Base-by-base conservation (phyloP, 53 echinoderm and acorn worm genomes). In the Antedon mediterranea region DNA sequence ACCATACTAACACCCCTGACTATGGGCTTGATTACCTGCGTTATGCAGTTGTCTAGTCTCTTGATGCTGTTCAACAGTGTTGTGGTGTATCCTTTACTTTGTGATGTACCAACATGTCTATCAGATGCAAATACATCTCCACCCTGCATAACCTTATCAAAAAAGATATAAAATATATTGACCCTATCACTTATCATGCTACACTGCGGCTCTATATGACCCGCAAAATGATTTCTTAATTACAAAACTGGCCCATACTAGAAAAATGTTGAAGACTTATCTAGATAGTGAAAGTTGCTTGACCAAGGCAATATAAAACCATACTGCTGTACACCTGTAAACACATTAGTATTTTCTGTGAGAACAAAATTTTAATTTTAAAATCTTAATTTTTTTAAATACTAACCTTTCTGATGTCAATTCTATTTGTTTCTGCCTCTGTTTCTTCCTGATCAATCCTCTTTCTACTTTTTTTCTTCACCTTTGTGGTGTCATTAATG, bases 401-500 rank as follows among this genome's bases (percentile, higher is more conserved):
- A 37, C 37, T 37, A 6, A 37, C 37, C 57, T 57, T 57, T 15
- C 14, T 57, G 11, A 57, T 15, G 23, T 57, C 57, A 57, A 18
- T 57, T 23, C 2, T 23, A 57, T 57, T 23, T 31, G 70, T 32
- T 7, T 30, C 71, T 30, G 31, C 28, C 18, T 0, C 7, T 31
- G 70, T 79, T 28, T 79, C 31, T 71, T 71, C 71, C 30, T 71
- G 31, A 18, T 79, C 31, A 26, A 71, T 71, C 71, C 71, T 33
- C 0, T 31, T 81, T 29, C 75, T 71, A 34, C 76, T 80, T 86
- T 85, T 91, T 79, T 86, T 91, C 75, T 88, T 85, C 20, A 88
- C 91, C 57, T 91, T 91, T 78, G 83, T 83, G 0, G 91, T 91
- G 73, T 91, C 83, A 72, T 91, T 91, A 72, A 91, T 88, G 30